phyloP scores from a whole-genome alignment of 2,888 invertebrate species.

The Drosophila algonquin region DNA sequence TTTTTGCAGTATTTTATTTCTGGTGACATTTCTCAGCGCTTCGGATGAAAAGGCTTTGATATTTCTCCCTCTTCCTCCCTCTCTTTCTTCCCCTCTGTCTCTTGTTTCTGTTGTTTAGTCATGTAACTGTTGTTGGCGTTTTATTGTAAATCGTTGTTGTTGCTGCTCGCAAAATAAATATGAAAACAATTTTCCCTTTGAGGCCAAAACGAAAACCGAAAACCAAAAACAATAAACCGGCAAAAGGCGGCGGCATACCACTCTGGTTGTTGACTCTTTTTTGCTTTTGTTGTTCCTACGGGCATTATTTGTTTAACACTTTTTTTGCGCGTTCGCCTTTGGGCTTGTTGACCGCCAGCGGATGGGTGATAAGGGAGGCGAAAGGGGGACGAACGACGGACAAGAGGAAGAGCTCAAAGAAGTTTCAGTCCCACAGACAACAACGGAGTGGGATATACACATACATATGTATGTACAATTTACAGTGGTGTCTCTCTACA shows the following conservation, averaged over 20 bases:
- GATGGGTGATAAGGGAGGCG: not conserved
- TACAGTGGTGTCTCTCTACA: not conserved
- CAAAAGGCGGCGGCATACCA: constrained; percentile 62
- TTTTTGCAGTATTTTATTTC: constrained; percentile 49
- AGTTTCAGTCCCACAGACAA: constrained; percentile 7
- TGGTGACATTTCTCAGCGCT: constrained; percentile 36
- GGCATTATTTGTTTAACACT: constrained; percentile 42
- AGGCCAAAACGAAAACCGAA: constrained; percentile 49
- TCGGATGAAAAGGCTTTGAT: constrained; percentile 23
- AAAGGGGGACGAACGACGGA: constrained; percentile 5
- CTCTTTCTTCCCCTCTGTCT: constrained; percentile 1
- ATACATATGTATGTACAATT: not conserved
- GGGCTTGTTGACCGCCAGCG: constrained; percentile 36
- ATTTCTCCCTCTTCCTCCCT: constrained; percentile 6
- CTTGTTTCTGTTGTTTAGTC: constrained; percentile 22
- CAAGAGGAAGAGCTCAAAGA: constrained; percentile 22
- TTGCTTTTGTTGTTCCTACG: constrained; percentile 36
- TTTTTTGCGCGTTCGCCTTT: constrained; percentile 41
- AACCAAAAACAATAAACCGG: constrained; percentile 48
- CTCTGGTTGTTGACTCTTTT: constrained; percentile 73
- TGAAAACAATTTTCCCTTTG: constrained; percentile 46
- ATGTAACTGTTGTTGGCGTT: constrained; percentile 56
- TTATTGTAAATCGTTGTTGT: constrained; percentile 36
- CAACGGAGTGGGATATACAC: constrained; percentile 1
- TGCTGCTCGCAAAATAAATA: constrained; percentile 47